Evolutionary conservation across 2,113 vertebrate genomes (phyloP).

Genomic region (Loxodonta africana): DNA sequence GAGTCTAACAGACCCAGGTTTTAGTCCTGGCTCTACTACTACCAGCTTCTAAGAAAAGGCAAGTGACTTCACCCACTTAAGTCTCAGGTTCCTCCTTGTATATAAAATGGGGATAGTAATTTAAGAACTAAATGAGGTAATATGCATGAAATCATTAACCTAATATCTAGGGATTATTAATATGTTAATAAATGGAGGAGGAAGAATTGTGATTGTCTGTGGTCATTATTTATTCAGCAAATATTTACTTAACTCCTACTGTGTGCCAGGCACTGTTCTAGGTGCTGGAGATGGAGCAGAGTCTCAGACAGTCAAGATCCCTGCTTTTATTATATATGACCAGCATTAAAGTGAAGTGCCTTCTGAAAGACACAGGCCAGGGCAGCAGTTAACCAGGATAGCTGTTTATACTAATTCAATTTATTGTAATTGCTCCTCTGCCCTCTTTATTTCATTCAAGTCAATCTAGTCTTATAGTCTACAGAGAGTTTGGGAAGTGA

Average conservation of each 20-base stretch:
- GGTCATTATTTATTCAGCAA: neutral
- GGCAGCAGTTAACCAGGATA: neutral
- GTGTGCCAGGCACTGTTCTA: neutral
- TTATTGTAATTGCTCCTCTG: neutral
- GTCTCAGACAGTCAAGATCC: neutral
- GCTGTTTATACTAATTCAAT: neutral
- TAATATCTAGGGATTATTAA: neutral
- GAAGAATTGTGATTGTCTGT: neutral
- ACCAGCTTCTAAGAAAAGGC: neutral
- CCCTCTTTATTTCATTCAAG: conserved; percentile 18
- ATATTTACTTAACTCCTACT: neutral
- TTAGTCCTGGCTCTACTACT: neutral
- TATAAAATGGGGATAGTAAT: neutral
- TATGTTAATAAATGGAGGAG: neutral
- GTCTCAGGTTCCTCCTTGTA: neutral
- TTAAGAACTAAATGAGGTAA: conserved; percentile 8
- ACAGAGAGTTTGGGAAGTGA: conserved; percentile 50
- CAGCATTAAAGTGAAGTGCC: neutral
- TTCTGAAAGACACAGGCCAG: neutral
- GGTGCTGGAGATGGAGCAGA: neutral
- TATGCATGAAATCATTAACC: neutral
- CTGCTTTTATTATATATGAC: neutral
- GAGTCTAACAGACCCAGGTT: neutral
- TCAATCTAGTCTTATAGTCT: conserved; percentile 9
- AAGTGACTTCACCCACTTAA: neutral